Conservation (phyloP, 2,888 invertebrate genomes). For the Julus scanicus region DNA sequence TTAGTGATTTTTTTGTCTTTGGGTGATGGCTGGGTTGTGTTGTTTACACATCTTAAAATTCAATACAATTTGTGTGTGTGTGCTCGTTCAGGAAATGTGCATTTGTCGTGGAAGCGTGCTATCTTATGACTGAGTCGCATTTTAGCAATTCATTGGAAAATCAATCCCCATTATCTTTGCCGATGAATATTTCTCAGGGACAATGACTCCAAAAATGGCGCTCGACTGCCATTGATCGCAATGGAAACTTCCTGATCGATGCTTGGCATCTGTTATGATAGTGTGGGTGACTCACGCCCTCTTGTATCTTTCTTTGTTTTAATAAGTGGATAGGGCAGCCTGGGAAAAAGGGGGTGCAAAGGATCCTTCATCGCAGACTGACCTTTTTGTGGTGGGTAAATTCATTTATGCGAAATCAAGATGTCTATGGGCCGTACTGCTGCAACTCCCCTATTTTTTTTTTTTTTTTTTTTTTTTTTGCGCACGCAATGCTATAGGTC, state of each 20-base stretch:
- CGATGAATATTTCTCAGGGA: background rate
- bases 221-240: background rate
- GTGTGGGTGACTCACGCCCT: background rate
- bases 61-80: background rate
- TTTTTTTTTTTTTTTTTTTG: no score
- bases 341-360: background rate
- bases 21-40: background rate
- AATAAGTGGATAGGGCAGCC: background rate
- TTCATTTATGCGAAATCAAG: slow-evolving; percentile 5
- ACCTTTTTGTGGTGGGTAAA: background rate
- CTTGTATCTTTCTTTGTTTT: background rate
- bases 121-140: background rate
- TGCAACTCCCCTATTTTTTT: no score
- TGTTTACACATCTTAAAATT: background rate
- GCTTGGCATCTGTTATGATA: background rate
- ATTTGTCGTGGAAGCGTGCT: background rate
- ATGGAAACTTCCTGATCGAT: slow-evolving; percentile 1
- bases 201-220: background rate
- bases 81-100: background rate
- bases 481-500: no score
- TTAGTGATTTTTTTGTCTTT: background rate
- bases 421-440: background rate
- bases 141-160: background rate
- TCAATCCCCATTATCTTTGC: slow-evolving; percentile 9
- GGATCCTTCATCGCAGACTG: background rate